These are phyloP conservation scores for Phalacrocorax aristotelis DNA, from an alignment of 2,113 vertebrate genomes.

Conservation along the genomic window DNA sequence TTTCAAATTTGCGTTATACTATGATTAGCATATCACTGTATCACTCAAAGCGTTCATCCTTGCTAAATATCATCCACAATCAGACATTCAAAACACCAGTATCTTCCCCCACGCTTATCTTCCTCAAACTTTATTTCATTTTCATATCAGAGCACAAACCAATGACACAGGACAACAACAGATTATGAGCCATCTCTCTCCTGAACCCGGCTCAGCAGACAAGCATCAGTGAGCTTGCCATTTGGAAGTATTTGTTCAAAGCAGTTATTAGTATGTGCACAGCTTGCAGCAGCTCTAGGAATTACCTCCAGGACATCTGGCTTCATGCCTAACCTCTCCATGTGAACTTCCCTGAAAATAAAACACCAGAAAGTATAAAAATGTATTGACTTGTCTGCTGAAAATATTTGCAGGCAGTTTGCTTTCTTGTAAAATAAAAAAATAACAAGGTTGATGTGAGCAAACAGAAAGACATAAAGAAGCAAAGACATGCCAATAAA, in stretches of 20 bases:
- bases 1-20: background rate
- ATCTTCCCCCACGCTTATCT: background rate
- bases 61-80: background rate
- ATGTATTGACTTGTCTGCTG: conserved; percentile 38
- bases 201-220: background rate
- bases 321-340: conserved; percentile 19
- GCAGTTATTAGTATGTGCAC: background rate
- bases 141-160: background rate
- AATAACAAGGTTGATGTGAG: conserved; percentile 54
- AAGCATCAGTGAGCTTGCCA: background rate
- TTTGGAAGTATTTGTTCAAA: conserved; percentile 23
- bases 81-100: background rate
- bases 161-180: background rate
- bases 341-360: conserved; percentile 32
- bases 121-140: background rate
- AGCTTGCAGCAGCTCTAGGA: conserved; percentile 9
- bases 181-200: background rate
- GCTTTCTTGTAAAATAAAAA: conserved; percentile 46
- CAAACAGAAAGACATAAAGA: conserved; percentile 61
- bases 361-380: conserved; percentile 38
- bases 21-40: background rate
- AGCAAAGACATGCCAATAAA: conserved; percentile 53
- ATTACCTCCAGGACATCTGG: conserved; percentile 59
- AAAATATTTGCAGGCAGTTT: conserved; percentile 41
- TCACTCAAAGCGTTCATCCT: background rate